These are phyloP conservation scores for Drosophila serrata DNA, from an alignment of 1,140 invertebrate species.

Conservation along the genomic window DNA sequence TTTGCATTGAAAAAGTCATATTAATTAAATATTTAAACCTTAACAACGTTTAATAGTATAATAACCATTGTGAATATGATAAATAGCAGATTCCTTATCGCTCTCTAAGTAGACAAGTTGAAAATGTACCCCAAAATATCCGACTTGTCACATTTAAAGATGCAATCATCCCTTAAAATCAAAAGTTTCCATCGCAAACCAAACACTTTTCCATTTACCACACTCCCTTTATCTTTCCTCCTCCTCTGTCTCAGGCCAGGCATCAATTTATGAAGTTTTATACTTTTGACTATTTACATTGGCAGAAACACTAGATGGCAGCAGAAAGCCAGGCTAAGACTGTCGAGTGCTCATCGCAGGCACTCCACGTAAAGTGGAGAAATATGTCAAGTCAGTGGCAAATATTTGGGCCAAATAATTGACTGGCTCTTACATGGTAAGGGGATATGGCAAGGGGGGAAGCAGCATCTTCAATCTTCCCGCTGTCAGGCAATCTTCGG, in stretches of 20 bases:
- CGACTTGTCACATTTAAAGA: slow-evolving; percentile 1
- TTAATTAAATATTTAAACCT: not conserved
- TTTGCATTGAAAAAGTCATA: too few species aligned
- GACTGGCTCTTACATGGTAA: slow-evolving; percentile 27
- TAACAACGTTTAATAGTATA: too few species aligned
- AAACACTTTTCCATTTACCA: slow-evolving; percentile 25
- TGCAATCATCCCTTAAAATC: slow-evolving; percentile 37
- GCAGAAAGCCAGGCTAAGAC: slow-evolving; percentile 25
- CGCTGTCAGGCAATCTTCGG: slow-evolving; percentile 43
- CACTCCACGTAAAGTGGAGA: slow-evolving; percentile 40
- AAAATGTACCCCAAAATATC: slow-evolving; percentile 6
- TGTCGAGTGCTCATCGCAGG: slow-evolving; percentile 39
- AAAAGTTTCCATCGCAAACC: slow-evolving; percentile 31
- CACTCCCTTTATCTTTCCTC: not conserved
- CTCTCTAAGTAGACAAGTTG: not conserved
- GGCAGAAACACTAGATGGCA: slow-evolving; percentile 44
- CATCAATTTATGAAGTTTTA: slow-evolving; percentile 52
- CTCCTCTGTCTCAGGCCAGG: not conserved
- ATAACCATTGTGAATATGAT: not conserved
- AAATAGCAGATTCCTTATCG: not conserved
- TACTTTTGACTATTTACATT: slow-evolving; percentile 51
- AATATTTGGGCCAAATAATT: slow-evolving; percentile 56
- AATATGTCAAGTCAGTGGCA: slow-evolving; percentile 55
- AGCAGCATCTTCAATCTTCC: slow-evolving; percentile 34
- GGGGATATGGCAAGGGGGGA: not conserved